These are phyloP conservation scores for Platycheirus rosarum DNA, from an alignment of 2,888 invertebrate species.

Conservation along the genomic window DNA sequence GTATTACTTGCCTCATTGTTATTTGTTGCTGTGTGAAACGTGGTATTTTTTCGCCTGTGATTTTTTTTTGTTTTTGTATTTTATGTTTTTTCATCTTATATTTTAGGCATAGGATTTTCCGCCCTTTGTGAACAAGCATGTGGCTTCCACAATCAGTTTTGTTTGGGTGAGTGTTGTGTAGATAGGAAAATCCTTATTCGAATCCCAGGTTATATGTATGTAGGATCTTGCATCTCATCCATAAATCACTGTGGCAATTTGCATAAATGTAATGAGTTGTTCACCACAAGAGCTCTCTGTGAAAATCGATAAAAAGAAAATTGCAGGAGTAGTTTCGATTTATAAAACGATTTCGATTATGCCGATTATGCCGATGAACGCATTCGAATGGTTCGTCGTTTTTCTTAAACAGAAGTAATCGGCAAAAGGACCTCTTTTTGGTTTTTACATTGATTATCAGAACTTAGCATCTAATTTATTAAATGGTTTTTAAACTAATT, in stretches of 20 bases:
- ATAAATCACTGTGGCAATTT: conserved; percentile 38
- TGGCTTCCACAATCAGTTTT: conserved; percentile 52
- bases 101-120: conserved; percentile 38
- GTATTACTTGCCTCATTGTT: conserved; percentile 56
- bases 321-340: conserved; percentile 23
- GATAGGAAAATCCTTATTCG: conserved; percentile 12
- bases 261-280: conserved; percentile 60
- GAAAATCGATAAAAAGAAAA: conserved; percentile 39
- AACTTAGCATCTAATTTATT: conserved; percentile 46
- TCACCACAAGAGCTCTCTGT: conserved; percentile 32
- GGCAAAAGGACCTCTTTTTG: conserved; percentile 10
- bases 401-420: conserved; percentile 12
- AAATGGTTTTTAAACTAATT: conserved; percentile 39
- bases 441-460: conserved; percentile 20
- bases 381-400: conserved; percentile 35
- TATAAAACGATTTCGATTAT: conserved; percentile 47
- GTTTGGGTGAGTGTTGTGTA: conserved; percentile 32
- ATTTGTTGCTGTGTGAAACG: conserved; percentile 64
- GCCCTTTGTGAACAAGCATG: conserved; percentile 31
- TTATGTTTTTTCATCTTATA: conserved; percentile 18
- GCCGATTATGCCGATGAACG: conserved; percentile 46
- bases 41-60: conserved; percentile 24
- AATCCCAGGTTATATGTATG: conserved; percentile 21
- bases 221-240: conserved; percentile 56
- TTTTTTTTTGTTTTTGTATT: conserved; percentile 25